Percentiles rank a stretch among this genome's conserved stretches.
Evolutionary conservation across 2,888 invertebrate genomes (phyloP).

Genomic region (Dinocampus coccinellae): DNA sequence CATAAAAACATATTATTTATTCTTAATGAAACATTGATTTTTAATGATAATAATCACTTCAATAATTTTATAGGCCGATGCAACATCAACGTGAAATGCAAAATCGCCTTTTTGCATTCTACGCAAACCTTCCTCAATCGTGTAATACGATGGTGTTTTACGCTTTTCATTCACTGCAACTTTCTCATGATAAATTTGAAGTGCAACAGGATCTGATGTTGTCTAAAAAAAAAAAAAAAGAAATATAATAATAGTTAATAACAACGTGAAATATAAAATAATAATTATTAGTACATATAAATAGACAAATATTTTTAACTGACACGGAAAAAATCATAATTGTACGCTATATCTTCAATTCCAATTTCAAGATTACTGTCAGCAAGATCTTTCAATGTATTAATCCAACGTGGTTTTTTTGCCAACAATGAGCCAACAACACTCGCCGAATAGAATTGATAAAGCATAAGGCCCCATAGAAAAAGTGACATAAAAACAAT

Average conservation of each 20-base stretch:
- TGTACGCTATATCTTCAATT: constrained; percentile 61
- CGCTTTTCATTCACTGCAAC: constrained; percentile 62
- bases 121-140: constrained; percentile 72
- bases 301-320: neutral
- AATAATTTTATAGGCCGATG: constrained; percentile 78
- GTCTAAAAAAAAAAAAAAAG: constrained; percentile 67
- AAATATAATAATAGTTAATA: neutral
- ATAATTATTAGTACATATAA: neutral
- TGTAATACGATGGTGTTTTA: constrained; percentile 59
- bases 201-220: constrained; percentile 75
- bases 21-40: too few species aligned
- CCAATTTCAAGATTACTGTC: constrained; percentile 61
- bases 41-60: constrained; percentile 53
- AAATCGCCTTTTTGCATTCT: constrained; percentile 76
- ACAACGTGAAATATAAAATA: neutral
- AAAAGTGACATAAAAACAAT: constrained; percentile 59
- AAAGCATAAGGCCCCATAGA: constrained; percentile 61
- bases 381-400: constrained; percentile 56
- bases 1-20: too few species aligned
- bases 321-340: constrained; percentile 60
- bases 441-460: constrained; percentile 66
- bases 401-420: constrained; percentile 61
- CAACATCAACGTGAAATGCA: constrained; percentile 79
- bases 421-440: constrained; percentile 63
- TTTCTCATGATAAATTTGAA: constrained; percentile 74